A percentile compares a stretch with the other conserved stretches of the same genome.
phyloP scores from a whole-genome alignment of 2,888 invertebrate species.

The Cephus rjabovi region DNA sequence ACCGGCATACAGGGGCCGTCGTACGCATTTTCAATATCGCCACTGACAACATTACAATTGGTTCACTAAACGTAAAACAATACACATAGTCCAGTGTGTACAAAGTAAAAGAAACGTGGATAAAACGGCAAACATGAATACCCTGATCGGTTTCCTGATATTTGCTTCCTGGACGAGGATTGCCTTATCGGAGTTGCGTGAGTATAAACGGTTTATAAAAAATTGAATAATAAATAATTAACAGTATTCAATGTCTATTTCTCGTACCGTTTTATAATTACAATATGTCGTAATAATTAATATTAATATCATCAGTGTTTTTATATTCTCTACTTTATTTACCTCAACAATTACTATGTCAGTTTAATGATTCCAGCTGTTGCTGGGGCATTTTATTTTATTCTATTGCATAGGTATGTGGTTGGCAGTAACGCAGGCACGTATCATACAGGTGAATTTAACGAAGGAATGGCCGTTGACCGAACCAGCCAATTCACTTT shows the following conservation, averaged over 20 bases:
- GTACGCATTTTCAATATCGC: conserved; percentile 58
- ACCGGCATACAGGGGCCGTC: conserved; percentile 50
- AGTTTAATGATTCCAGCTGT: neutral
- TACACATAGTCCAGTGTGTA: neutral
- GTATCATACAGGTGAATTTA: neutral
- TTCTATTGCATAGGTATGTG: neutral
- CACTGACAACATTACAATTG: conserved; percentile 1
- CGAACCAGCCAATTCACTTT: conserved; percentile 51
- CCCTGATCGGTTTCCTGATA: conserved; percentile 19
- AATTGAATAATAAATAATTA: neutral
- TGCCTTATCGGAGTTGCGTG: conserved; percentile 41
- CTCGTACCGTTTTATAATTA: neutral
- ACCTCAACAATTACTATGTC: neutral
- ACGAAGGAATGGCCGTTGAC: conserved; percentile 20
- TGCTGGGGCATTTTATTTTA: neutral
- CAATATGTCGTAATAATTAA: neutral
- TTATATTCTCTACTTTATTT: neutral
- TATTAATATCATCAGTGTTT: neutral
- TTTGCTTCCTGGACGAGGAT: conserved; percentile 27
- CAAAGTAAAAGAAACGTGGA: neutral
- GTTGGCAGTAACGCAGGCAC: neutral
- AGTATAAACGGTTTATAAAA: conserved; percentile 28
- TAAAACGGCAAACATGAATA: conserved; percentile 7
- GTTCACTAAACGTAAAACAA: neutral
- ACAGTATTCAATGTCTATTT: neutral